Evolutionary conservation across 2,888 invertebrate species (phyloP), one percentile per base, ranked within the genome.

Genomic region (Chrysolina haemoptera): DNA sequence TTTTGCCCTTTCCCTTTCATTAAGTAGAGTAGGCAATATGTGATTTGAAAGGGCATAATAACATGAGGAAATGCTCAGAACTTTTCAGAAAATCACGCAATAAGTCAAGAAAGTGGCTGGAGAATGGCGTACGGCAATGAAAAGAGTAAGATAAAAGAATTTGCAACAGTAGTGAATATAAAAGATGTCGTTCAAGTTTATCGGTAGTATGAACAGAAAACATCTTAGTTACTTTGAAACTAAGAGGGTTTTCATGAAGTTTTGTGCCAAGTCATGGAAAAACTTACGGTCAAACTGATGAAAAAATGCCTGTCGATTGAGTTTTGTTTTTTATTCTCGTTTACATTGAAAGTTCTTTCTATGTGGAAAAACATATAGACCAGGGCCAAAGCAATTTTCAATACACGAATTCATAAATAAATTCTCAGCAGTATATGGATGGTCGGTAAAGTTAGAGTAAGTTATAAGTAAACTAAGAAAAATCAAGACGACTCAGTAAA

Each of bases 1-100:
- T 71, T 62, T 67, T 75, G 66, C 41, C 50, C 66, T 72, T 77
- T 53, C 62, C 70, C 62, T 75, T 75, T 77, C 77, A 77, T 77
- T 77, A 77, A 64, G 69, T 69, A 71, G 62, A 77, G 75, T 77
- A 71, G 59, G 64, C 67, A 62, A 63, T 66, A 71, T 66, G 68
- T 59, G 41, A 10, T 43, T 53, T 68, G 62, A 59, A 55, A 73
- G 43, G 48, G 73, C 66, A 73, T 69, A 65, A 66, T 22, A 62
- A 62, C 67, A 67, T 63, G 69, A 59, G 70, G 63, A 73, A 74
- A 74, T 67, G 65, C 67, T 65, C 59, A 62, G 69, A 65, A 73
- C 59, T 68, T 68, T 68, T 63, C 59, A 73, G 55, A 64, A 65
- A 48, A 48, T 65, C 65, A 48, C 48, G 65, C 65, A 48, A 65